phyloP scores from a whole-genome alignment of 2,888 invertebrate species.

The Entomobrya proxima region DNA sequence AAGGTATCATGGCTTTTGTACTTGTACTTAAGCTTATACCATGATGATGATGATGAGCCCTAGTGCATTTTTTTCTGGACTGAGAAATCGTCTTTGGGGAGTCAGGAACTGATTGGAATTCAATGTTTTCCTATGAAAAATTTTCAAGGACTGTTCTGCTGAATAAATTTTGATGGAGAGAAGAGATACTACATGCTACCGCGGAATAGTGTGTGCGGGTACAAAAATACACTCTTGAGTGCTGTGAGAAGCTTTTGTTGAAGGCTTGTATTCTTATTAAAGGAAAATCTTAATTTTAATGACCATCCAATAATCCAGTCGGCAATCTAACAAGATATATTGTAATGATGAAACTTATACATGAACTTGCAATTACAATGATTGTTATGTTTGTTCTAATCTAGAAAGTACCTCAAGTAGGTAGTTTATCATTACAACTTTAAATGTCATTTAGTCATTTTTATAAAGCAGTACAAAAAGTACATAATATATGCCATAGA shows the following conservation, averaged over 20 bases:
- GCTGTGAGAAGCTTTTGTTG: background rate
- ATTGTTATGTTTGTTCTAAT: background rate
- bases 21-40: background rate
- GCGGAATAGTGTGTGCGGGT: background rate
- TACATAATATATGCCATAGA: background rate
- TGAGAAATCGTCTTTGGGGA: conserved; percentile 43
- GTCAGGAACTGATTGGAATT: conserved; percentile 66
- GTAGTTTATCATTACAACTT: background rate
- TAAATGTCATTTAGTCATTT: background rate
- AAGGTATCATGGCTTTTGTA: background rate
- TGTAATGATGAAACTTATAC: background rate
- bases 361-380: background rate
- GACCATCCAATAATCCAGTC: conserved; percentile 8
- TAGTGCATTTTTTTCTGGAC: conserved; percentile 56
- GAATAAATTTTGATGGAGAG: conserved; percentile 54
- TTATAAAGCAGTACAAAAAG: background rate
- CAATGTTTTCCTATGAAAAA: conserved; percentile 59
- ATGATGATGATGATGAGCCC: conserved; percentile 46
- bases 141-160: conserved; percentile 58
- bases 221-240: background rate
- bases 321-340: background rate
- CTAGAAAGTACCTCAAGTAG: background rate
- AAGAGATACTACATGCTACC: conserved; percentile 15
- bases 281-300: background rate
- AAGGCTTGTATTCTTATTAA: conserved; percentile 1